phyloP scores from a whole-genome alignment of 2,113 vertebrate species.

The Physeter macrocephalus region DNA sequence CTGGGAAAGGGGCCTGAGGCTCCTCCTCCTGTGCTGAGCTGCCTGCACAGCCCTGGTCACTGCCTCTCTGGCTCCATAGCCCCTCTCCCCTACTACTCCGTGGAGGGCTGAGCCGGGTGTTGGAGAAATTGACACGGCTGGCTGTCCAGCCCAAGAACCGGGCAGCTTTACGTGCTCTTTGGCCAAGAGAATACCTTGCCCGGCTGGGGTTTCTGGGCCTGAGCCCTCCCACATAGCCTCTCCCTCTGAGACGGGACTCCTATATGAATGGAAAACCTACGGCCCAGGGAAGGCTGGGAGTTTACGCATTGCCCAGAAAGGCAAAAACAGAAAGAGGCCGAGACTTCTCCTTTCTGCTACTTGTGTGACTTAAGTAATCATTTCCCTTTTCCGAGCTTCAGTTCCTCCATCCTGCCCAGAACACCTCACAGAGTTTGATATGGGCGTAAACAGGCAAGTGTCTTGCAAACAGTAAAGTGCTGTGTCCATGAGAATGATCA shows the following conservation, averaged over 20 bases:
- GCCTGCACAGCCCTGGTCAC: background rate
- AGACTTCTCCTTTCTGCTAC: background rate
- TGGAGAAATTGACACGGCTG: background rate
- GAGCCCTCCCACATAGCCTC: background rate
- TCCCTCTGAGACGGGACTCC: background rate
- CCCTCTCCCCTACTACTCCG: background rate
- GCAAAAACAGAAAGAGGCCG: background rate
- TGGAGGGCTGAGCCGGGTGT: background rate
- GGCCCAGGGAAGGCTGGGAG: background rate
- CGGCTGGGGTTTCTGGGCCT: background rate
- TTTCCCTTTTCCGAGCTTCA: background rate
- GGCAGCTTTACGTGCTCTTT: background rate
- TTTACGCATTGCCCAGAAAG: background rate
- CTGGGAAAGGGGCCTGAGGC: conserved; percentile 40
- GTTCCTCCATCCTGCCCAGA: background rate
- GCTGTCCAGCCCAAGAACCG: background rate
- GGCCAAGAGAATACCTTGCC: background rate
- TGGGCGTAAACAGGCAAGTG: background rate
- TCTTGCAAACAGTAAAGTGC: background rate
- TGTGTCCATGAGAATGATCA: background rate
- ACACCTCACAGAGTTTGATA: background rate
- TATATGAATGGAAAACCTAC: background rate
- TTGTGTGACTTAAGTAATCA: background rate
- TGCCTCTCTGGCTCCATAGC: background rate
- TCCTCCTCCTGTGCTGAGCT: conserved; percentile 24